These are phyloP conservation scores for Drosophila pandora DNA, from an alignment of 1,140 invertebrate species.

Conservation along the genomic window DNA sequence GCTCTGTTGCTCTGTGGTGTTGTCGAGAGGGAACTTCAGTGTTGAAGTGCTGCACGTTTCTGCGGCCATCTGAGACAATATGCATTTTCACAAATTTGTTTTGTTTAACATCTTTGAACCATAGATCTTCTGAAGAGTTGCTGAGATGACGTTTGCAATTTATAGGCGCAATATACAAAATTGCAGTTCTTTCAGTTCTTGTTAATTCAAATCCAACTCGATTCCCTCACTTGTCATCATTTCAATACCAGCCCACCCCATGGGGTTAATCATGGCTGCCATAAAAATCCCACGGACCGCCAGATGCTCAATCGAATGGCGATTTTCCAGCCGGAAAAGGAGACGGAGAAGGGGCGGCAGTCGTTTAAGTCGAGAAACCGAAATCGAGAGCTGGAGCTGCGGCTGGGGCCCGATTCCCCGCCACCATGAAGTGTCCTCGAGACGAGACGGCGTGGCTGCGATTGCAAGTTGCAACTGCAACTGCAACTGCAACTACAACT, in stretches of 20 bases:
- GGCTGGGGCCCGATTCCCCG: slow-evolving; percentile 8
- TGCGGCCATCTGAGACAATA: slow-evolving; percentile 3
- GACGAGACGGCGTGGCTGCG: slow-evolving; percentile 44
- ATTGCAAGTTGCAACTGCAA: slow-evolving; percentile 9
- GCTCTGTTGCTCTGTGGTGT: not conserved
- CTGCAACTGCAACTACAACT: too few relatives aligned
- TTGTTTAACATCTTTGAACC: not conserved
- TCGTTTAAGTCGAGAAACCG: not conserved
- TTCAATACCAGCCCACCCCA: slow-evolving; percentile 18
- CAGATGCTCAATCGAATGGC: slow-evolving; percentile 27
- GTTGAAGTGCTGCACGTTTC: slow-evolving; percentile 21
- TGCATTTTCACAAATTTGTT: slow-evolving; percentile 8
- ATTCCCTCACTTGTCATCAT: not conserved
- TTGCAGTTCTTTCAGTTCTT: too few relatives aligned
- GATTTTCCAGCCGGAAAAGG: not conserved
- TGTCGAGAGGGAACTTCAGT: slow-evolving; percentile 38
- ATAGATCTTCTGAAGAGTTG: not conserved
- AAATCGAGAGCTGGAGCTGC: slow-evolving; percentile 14
- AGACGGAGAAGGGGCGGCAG: slow-evolving; percentile 14
- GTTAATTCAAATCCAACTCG: too few relatives aligned
- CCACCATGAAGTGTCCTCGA: slow-evolving; percentile 42
- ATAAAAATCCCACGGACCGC: slow-evolving; percentile 58
- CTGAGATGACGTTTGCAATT: not conserved
- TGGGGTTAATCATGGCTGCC: slow-evolving; percentile 47
- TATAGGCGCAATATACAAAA: too few relatives aligned